Base-by-base conservation (phyloP, 2,888 invertebrate genomes). In the Pardosa pseudoannulata region DNA sequence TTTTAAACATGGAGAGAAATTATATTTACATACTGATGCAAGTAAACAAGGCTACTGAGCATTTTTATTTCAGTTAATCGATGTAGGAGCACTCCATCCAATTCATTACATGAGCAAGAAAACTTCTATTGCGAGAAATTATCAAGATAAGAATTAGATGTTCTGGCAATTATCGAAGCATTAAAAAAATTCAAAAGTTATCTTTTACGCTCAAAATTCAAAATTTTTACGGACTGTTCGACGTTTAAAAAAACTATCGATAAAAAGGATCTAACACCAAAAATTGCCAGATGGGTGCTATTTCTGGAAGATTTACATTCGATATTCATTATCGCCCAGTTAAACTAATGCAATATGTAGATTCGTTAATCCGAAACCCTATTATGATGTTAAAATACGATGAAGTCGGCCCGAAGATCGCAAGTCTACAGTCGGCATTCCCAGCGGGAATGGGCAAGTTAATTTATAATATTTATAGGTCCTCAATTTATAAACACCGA, bases 251-350 rank as follows among this genome's bases (percentile, higher is more conserved):
- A 46, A 19, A 32, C 27, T 7, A 19, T 67, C 0, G 0, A 46
- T 13, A 82, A 74, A 27, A 75, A 39, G 7, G 23, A 46, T 23
- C 19, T 70, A 19, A 9, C 75, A 2, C 39, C 39, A 23, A n/a
- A n/a, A n/a, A n/a, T n/a, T n/a, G n/a, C n/a, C n/a, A n/a, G n/a
- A n/a, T n/a, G n/a, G n/a, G n/a, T 2, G 3, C 23, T 23, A 23
- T 65, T 67, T 16, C 39, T 81, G 9, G 67, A 81, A 50, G 74
- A 74, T 0, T 81, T 81, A n/a, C 28, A 73, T n/a, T 68, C 39
- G 74, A 73, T 67, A 56, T 81, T 1, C n/a, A 27, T 7, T 74
- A 74, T 32, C 19, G 31, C 28, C 0, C 65, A 13, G 81, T 41
- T 5, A n/a, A 19, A 2, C 41, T 7, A 29, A 81, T 68, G 73